These are phyloP conservation scores for Apantesis nais DNA, from an alignment of 2,888 invertebrate species.

Conservation along the genomic window DNA sequence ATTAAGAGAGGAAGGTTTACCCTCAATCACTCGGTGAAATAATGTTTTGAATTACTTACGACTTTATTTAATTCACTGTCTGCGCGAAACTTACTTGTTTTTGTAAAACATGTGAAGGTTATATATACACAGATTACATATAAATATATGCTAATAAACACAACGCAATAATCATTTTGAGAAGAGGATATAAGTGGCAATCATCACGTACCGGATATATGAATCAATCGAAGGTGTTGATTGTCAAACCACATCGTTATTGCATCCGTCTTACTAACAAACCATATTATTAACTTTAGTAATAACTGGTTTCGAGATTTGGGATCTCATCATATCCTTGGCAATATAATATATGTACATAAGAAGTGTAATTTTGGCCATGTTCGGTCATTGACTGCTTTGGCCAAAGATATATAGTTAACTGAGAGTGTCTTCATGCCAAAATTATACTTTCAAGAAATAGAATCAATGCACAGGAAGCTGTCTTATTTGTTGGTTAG, in stretches of 20 bases:
- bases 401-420: neutral
- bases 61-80: no score
- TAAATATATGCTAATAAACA: neutral
- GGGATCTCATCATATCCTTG: conserved; percentile 13
- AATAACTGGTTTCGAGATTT: conserved; percentile 14
- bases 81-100: no score
- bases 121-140: no score
- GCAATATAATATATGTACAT: conserved; percentile 5
- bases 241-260: conserved; percentile 16
- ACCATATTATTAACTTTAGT: conserved; percentile 12
- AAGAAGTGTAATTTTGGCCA: conserved; percentile 17
- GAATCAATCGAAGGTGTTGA: conserved; percentile 17
- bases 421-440: neutral
- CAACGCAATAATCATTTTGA: neutral
- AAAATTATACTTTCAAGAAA: neutral
- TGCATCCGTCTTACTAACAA: conserved; percentile 16
- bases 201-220: conserved; percentile 16
- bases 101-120: no score
- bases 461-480: neutral
- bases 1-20: no score
- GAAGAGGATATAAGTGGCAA: conserved; percentile 5
- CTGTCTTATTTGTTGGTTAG: no score
- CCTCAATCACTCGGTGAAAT: no score
- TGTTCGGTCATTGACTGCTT: conserved; percentile 26
- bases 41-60: no score